Percentiles rank a stretch among this genome's conserved stretches.
These are phyloP conservation scores for Saxidomus purpurata DNA, from an alignment of 1,140 invertebrate species.

Conservation along the genomic window DNA sequence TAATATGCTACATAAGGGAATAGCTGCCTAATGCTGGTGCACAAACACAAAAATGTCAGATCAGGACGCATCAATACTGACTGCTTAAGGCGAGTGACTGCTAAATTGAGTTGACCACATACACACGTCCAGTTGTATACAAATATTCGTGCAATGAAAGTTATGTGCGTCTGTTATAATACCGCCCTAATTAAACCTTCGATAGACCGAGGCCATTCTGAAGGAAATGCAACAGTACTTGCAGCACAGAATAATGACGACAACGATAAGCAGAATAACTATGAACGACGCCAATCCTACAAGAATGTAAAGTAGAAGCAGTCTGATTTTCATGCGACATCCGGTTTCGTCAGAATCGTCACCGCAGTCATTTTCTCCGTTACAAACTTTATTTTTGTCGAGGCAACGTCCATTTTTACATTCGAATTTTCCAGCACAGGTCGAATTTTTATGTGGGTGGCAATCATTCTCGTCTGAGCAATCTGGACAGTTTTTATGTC, in stretches of 20 bases:
- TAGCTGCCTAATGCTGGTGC: too few species aligned
- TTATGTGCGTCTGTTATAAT: too few species aligned
- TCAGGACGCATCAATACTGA: too few species aligned
- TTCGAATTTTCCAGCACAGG: constrained; percentile 37
- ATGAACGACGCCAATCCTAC: background rate
- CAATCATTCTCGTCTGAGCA: constrained; percentile 30
- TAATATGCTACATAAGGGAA: too few species aligned
- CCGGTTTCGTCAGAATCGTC: constrained; percentile 43
- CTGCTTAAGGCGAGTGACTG: too few species aligned
- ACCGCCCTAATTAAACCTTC: constrained; percentile 18
- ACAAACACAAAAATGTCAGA: too few species aligned
- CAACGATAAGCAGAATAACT: constrained; percentile 9
- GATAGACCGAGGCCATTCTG: constrained; percentile 2
- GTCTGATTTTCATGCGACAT: constrained; percentile 22
- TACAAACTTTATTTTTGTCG: constrained; percentile 38
- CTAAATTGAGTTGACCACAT: too few species aligned
- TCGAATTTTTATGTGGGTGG: background rate
- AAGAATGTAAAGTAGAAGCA: background rate
- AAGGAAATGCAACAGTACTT: constrained; percentile 12
- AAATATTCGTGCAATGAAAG: too few species aligned
- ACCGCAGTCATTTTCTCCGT: constrained; percentile 36
- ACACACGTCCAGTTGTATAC: too few species aligned
- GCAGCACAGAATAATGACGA: constrained; percentile 33
- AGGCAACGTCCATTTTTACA: constrained; percentile 24
- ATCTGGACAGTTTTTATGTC: constrained; percentile 38